phyloP scores from a whole-genome alignment of 2,797 vertebrate genomes.

The Prionace glauca region DNA sequence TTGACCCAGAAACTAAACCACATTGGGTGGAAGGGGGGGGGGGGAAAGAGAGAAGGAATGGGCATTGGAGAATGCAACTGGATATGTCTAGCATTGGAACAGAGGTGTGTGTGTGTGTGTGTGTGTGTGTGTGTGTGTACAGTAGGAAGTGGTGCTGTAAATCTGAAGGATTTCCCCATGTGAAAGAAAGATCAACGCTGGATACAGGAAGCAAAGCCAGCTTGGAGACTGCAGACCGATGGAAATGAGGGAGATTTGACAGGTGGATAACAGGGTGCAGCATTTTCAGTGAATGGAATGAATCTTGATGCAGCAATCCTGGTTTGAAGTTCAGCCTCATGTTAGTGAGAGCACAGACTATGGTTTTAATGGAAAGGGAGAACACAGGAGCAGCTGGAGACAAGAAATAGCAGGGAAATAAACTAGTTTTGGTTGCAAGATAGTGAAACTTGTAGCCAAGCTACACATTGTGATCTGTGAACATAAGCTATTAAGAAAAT shows the following conservation, averaged over 20 bases:
- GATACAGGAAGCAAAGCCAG: not conserved
- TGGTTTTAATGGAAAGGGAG: not conserved
- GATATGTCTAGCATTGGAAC: no score
- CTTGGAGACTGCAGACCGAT: not conserved
- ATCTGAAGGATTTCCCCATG: not conserved
- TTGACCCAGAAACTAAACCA: no score
- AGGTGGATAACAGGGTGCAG: not conserved
- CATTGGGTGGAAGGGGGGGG: no score
- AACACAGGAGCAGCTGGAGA: not conserved
- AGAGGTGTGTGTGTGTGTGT: no score
- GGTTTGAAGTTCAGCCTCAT: not conserved
- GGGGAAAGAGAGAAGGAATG: no score
- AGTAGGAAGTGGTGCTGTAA: not conserved
- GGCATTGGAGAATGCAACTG: no score
- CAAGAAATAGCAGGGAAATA: not conserved
- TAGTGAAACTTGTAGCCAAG: not conserved
- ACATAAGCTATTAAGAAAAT: not conserved
- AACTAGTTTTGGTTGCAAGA: not conserved
- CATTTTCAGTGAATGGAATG: not conserved
- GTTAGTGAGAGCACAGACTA: not conserved
- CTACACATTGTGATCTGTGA: not conserved
- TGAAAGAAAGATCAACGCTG: not conserved
- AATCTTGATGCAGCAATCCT: not conserved
- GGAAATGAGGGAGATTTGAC: not conserved
- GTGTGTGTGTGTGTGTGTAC: no score